A percentile compares a stretch with the other conserved stretches of the same genome.
phyloP scores from a whole-genome alignment of 2,113 vertebrate species.

The Bos javanicus region DNA sequence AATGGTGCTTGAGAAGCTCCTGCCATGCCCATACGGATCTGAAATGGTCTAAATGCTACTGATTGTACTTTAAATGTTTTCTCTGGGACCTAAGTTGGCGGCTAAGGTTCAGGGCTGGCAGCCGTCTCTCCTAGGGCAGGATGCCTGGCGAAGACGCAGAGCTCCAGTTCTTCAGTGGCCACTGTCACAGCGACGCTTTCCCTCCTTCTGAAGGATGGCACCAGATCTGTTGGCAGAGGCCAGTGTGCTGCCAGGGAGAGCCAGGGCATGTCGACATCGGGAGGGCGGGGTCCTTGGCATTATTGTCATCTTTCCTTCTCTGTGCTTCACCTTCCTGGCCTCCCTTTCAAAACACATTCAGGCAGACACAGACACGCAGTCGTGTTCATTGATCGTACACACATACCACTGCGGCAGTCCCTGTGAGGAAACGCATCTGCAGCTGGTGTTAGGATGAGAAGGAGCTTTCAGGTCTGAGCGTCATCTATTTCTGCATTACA shows the following conservation, averaged over 20 bases:
- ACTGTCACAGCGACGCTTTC: background rate
- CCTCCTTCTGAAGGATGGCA: background rate
- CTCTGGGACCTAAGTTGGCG: background rate
- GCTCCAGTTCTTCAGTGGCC: background rate
- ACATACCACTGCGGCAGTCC: rapidly evolving
- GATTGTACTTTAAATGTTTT: background rate
- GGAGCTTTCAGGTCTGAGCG: background rate
- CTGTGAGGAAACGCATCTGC: background rate
- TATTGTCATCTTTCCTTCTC: background rate
- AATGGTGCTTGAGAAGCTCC: background rate
- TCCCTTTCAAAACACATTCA: background rate
- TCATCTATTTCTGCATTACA: background rate
- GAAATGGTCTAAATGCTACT: background rate
- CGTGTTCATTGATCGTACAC: rapidly evolving
- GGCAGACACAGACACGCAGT: background rate
- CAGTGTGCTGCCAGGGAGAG: background rate
- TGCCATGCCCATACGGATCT: background rate
- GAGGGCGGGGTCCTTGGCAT: background rate
- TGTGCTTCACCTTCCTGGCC: background rate
- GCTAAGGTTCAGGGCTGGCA: background rate
- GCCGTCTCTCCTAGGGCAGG: background rate
- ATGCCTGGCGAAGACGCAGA: background rate
- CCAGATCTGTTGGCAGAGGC: background rate
- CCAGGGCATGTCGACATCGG: background rate
- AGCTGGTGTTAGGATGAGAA: background rate